Percentiles rank a stretch among this genome's conserved stretches.
These are phyloP conservation scores for Bathynomus jamesi DNA, from an alignment of 1,140 invertebrate species.

Conservation along the genomic window DNA sequence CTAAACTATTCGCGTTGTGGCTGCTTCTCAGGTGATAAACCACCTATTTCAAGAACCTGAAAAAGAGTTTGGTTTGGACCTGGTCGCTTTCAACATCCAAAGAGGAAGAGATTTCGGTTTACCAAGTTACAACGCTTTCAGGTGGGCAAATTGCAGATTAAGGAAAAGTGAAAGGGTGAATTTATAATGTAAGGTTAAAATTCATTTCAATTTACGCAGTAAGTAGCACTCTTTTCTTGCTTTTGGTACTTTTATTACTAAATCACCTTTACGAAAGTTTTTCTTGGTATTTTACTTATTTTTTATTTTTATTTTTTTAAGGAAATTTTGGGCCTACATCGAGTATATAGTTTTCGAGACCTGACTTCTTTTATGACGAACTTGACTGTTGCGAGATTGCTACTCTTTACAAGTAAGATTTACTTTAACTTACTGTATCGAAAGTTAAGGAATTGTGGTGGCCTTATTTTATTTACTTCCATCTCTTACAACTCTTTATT, in stretches of 20 bases:
- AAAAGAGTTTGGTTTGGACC: constrained; percentile 54
- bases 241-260: not conserved
- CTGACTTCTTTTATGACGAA: constrained; percentile 80
- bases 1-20: not conserved
- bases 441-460: not conserved
- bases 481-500: not conserved
- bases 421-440: not conserved
- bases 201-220: not conserved
- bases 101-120: constrained; percentile 84
- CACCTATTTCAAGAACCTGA: constrained; percentile 44
- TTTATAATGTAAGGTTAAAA: not conserved
- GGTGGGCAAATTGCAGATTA: constrained; percentile 34
- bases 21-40: constrained; percentile 42
- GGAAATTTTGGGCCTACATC: constrained; percentile 80
- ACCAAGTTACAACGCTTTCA: constrained; percentile 83
- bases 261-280: not conserved
- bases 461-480: not conserved
- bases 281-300: not conserved
- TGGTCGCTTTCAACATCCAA: constrained; percentile 92
- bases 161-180: constrained; percentile 38
- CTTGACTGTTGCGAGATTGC: constrained; percentile 67
- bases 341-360: constrained; percentile 68
- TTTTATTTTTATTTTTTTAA: constrained; percentile 44
- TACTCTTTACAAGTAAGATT: constrained; percentile 62
- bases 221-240: not conserved